Percentiles rank a stretch among this genome's conserved stretches.
Evolutionary conservation across 1,140 invertebrate species (phyloP).

Genomic region (Hypothenemus hampei): DNA sequence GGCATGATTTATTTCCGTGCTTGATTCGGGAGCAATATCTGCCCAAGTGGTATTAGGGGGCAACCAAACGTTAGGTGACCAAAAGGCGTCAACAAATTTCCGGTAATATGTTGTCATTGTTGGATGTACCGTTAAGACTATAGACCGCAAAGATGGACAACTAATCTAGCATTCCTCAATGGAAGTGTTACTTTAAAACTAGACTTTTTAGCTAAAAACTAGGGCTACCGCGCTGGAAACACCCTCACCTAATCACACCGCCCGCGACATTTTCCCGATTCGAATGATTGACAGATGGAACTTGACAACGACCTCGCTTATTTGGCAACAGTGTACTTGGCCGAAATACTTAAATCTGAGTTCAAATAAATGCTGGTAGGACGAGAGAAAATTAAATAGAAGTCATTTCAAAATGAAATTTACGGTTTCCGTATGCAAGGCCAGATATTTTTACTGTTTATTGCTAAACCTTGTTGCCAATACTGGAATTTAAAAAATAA

Average conservation of each 20-base stretch:
- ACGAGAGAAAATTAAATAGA: no score
- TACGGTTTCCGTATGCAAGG: no score
- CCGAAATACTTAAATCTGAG: slow-evolving; percentile 2
- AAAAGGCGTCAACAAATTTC: slow-evolving; percentile 57
- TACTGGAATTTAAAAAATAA: no score
- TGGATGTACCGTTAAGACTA: background rate
- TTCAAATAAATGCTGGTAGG: no score
- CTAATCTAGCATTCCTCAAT: slow-evolving; percentile 2
- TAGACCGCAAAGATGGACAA: background rate
- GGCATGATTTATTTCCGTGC: slow-evolving; percentile 69
- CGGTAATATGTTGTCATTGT: slow-evolving; percentile 30
- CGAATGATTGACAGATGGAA: background rate
- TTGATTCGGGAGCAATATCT: slow-evolving; percentile 74
- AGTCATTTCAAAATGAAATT: no score
- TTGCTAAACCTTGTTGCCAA: no score
- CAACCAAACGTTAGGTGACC: slow-evolving; percentile 79
- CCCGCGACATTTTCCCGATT: slow-evolving; percentile 16
- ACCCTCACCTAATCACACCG: slow-evolving; percentile 11
- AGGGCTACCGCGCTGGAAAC: slow-evolving; percentile 2
- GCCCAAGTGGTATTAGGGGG: slow-evolving; percentile 86
- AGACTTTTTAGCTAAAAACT: background rate
- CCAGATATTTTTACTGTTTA: no score
- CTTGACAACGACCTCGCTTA: background rate
- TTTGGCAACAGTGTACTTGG: slow-evolving; percentile 8
- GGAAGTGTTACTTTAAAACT: slow-evolving; percentile 4